Evolutionary conservation across 2,888 invertebrate species (phyloP), one percentile per base, ranked within the genome.

Genomic region (Dendrolimus houi): DNA sequence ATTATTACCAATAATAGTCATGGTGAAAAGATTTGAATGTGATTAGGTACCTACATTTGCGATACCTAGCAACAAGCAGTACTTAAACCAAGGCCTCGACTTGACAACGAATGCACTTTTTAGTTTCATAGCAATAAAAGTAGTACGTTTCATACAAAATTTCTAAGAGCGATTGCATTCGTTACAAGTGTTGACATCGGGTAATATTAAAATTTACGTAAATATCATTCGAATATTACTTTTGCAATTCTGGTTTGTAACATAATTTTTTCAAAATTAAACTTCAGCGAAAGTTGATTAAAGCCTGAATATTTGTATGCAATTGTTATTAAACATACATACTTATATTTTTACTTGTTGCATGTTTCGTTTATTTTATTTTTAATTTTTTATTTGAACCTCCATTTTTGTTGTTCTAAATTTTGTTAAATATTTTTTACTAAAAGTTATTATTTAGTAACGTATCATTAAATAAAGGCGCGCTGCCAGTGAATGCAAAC

Each of bases 121-220:
- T 47, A 54, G 61, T 59, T 62, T 65, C 58, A 54, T 56, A 52
- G 57, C 47, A 47, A 12, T 47, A 62, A 60, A 57, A 59, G 60
- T 62, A 59, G 56, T 59, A 56, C 62, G 65, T 64, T 66, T 62
- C 68, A 73, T 68, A 72, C 68, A 71, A 69, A 74, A 73, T 78
- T 74, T 74, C 71, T 71, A 73, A 65, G 68, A 70, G 69, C 64
- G 56, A 69, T 82, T 81, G 79, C 81, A 62, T 61, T 62, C 64
- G 10, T 3, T 29, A 29, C 56, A 52, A 57, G 64, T 84, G 74
- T 84, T 80, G 85, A 77, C 79, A 84, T 64, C 64, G 69, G 54
- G 61, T 64, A 58, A 70, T 76, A 82, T 77, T 78, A 74, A 75
- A 72, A 72, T 79, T 85, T 83, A 80, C 83, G 83, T 74, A 84